Percentiles rank a stretch among this genome's conserved stretches.
phyloP scores from a whole-genome alignment of 2,797 vertebrate genomes.

The Lacerta bilineata region DNA sequence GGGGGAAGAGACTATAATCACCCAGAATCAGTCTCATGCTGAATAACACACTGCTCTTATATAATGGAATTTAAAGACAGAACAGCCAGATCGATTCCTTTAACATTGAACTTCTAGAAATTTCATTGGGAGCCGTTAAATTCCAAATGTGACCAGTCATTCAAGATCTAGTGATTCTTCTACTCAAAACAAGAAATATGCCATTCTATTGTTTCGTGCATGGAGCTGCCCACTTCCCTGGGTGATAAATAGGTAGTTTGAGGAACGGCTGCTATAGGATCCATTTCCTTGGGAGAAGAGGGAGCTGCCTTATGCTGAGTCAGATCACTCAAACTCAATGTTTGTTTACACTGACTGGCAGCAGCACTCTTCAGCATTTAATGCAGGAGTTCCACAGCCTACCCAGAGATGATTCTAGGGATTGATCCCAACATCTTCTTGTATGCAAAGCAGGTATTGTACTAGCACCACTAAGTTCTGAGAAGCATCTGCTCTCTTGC shows the following conservation, averaged over 20 bases:
- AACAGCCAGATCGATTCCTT: constrained; percentile 55
- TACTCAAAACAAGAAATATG: constrained; percentile 35
- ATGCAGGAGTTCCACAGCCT: no score
- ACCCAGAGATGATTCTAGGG: no score
- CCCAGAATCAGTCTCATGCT: constrained; percentile 39
- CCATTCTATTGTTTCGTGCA: neutral
- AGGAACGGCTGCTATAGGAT: neutral
- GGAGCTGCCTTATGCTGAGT: no score
- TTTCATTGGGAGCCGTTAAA: constrained; percentile 42
- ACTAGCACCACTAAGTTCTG: no score
- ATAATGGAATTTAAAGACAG: constrained; percentile 60
- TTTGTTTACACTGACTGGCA: no score
- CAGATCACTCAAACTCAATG: no score
- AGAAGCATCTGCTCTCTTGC: neutral
- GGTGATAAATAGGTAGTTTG: neutral
- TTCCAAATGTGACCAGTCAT: constrained; percentile 42
- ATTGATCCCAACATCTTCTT: no score
- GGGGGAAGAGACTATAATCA: constrained; percentile 49
- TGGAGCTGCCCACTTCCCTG: neutral
- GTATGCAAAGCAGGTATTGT: no score
- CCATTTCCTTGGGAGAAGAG: neutral
- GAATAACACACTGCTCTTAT: constrained; percentile 46
- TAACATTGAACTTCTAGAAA: constrained; percentile 39
- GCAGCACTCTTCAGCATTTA: no score
- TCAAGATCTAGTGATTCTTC: constrained; percentile 4